Evolutionary conservation across 2,797 vertebrate genomes (phyloP).

Genomic region (Enteromius fasciolatus): DNA sequence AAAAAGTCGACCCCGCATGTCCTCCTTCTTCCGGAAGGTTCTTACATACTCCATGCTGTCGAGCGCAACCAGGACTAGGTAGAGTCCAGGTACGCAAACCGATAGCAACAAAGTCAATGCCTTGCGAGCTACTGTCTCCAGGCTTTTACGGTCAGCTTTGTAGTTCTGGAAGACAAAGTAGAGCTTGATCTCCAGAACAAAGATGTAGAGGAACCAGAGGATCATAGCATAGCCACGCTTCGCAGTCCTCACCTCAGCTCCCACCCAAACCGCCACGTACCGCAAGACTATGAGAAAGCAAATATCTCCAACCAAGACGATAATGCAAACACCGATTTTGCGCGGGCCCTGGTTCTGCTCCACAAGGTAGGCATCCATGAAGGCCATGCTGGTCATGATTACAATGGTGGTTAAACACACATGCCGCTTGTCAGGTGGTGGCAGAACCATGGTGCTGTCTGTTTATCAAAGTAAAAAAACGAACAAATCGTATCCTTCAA

Average conservation of each 20-base stretch:
- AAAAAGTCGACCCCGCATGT: conserved; percentile 84
- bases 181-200: conserved; percentile 88
- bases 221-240: conserved; percentile 88
- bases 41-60: conserved; percentile 89
- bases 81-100: conserved; percentile 84
- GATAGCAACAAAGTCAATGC: conserved; percentile 85
- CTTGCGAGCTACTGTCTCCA: conserved; percentile 84
- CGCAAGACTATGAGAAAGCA: conserved; percentile 80
- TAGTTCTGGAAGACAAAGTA: conserved; percentile 90
- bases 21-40: conserved; percentile 87
- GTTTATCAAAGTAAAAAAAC: conserved; percentile 24
- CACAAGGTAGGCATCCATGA: conserved; percentile 87
- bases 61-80: conserved; percentile 84
- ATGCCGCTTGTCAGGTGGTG: conserved; percentile 84
- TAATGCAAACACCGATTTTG: conserved; percentile 76
- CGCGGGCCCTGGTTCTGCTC: conserved; percentile 79
- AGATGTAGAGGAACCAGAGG: conserved; percentile 88
- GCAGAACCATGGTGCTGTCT: conserved; percentile 82
- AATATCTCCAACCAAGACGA: conserved; percentile 78
- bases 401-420: conserved; percentile 88
- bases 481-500: conserved; percentile 11
- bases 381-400: conserved; percentile 89
- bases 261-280: conserved; percentile 77
- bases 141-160: conserved; percentile 81
- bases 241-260: conserved; percentile 85